phyloP scores from a whole-genome alignment of 2,888 invertebrate genomes.

The Melangyna quadrimaculata region DNA sequence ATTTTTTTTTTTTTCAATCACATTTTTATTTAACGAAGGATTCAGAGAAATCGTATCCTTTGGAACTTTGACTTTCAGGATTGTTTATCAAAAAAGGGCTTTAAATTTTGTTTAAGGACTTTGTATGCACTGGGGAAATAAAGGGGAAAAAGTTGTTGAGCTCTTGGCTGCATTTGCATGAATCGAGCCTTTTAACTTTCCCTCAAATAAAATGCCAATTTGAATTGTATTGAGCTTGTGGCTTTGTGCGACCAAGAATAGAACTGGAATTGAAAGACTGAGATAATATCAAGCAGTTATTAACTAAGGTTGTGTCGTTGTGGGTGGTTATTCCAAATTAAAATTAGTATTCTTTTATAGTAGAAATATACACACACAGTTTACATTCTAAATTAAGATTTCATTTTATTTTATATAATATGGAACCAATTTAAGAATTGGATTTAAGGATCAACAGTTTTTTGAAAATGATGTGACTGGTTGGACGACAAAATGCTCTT shows the following conservation, averaged over 20 bases:
- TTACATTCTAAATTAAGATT: no score
- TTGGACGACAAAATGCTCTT: no score
- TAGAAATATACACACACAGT: no score
- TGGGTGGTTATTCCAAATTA: background rate
- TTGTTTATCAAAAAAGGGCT: background rate
- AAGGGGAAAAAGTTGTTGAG: background rate
- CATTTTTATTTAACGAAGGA: no score
- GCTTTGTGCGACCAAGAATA: background rate
- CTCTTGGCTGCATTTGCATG: background rate
- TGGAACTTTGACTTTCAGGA: background rate
- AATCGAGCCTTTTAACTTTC: background rate
- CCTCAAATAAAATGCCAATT: background rate
- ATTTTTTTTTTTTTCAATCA: no score
- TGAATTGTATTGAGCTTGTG: background rate
- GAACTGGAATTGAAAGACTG: background rate
- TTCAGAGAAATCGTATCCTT: background rate
- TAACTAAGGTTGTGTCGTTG: background rate
- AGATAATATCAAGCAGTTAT: background rate
- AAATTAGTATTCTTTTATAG: no score
- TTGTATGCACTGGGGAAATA: background rate
- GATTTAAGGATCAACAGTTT: no score
- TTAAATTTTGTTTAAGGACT: background rate
- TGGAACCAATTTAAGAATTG: no score
- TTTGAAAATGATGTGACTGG: no score
- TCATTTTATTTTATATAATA: no score